These are phyloP conservation scores for Aphelocoma californica DNA, from an alignment of 2,797 vertebrate genomes.

Conservation along the genomic window DNA sequence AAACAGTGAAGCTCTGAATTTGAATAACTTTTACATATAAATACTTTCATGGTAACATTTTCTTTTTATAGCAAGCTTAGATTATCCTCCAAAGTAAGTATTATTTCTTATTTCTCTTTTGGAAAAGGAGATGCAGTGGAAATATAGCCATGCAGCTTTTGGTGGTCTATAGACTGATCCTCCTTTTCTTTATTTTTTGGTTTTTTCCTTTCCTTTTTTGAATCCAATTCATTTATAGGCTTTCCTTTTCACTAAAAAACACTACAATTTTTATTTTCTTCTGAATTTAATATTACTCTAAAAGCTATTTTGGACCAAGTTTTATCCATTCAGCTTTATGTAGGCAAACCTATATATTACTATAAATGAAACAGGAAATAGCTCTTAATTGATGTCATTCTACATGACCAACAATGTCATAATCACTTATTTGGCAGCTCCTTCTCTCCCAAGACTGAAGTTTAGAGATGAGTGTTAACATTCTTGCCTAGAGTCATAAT, in stretches of 20 bases:
- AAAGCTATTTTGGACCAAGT: not conserved
- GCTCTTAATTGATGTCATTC: not conserved
- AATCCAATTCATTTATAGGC: not conserved
- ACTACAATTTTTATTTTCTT: not conserved
- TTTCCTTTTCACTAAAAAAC: not conserved
- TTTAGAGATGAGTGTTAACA: not conserved
- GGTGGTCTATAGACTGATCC: not conserved
- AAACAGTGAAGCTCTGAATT: not conserved
- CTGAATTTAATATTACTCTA: not conserved
- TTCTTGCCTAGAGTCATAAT: not conserved
- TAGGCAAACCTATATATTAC: not conserved
- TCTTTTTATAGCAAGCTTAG: not conserved
- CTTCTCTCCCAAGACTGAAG: not conserved
- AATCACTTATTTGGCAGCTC: not conserved
- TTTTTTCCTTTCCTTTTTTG: accelerated
- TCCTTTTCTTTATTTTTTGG: too few species aligned
- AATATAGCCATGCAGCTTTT: not conserved
- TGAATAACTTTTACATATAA: not conserved
- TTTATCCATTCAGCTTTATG: not conserved
- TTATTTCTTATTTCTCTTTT: not conserved
- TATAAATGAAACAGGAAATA: not conserved
- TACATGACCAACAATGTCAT: not conserved
- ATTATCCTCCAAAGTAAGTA: not conserved
- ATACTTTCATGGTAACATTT: not conserved
- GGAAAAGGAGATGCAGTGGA: not conserved